These are phyloP conservation scores for Xyliphius kryptos DNA, from an alignment of 2,113 vertebrate species.

Conservation along the genomic window DNA sequence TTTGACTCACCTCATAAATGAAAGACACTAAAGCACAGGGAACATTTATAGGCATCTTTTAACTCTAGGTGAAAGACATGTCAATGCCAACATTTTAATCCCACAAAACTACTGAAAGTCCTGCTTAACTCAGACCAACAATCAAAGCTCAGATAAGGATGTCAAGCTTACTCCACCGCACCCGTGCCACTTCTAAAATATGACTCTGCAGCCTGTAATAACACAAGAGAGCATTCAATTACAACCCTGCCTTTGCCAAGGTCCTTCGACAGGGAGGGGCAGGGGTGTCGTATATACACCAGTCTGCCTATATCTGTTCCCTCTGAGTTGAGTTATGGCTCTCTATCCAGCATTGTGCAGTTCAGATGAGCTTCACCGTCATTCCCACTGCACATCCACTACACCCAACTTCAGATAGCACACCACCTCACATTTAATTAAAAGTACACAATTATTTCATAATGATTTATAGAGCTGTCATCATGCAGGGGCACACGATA, in stretches of 20 bases:
- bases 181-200: conserved; percentile 42
- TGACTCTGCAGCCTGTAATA: conserved; percentile 43
- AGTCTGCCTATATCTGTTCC: conserved; percentile 40
- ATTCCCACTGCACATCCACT: conserved; percentile 2
- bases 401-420: conserved; percentile 33
- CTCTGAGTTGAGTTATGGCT: no score
- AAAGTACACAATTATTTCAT: conserved; percentile 48
- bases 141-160: conserved; percentile 35
- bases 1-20: no score
- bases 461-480: conserved; percentile 44
- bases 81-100: not conserved
- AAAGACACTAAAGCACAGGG: no score
- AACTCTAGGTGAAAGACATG: no score
- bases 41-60: no score
- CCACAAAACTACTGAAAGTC: no score
- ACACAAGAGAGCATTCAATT: conserved; percentile 47
- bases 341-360: no score
- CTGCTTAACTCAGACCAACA: conserved; percentile 2
- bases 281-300: conserved; percentile 41
- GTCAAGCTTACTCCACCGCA: conserved; percentile 33
- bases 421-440: conserved; percentile 43
- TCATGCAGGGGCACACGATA: conserved; percentile 32
- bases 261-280: conserved; percentile 37
- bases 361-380: no score
- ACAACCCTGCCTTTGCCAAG: conserved; percentile 44